Base-by-base conservation (phyloP, 2,888 invertebrate genomes). In the Protophormia terraenovae region DNA sequence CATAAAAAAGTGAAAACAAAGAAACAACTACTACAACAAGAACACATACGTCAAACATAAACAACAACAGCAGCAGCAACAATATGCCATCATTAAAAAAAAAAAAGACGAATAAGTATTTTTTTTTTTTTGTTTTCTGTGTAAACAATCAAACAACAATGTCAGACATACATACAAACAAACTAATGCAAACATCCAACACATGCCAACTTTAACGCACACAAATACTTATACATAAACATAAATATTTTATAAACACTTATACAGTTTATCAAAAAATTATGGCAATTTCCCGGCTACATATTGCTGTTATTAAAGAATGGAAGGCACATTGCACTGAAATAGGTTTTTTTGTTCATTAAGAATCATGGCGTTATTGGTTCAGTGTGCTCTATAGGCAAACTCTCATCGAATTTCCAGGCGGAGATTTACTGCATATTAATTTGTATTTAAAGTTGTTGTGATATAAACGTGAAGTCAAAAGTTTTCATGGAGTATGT, bases 21-120 rank as follows among this genome's bases (percentile, higher is more conserved):
- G 38, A 27, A 71, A 16, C 27, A 72, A 38, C n/a, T n/a, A 35
- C 55, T 32, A 22, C 53, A 72, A 64, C 64, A 55, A 79, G 38
- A 73, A 69, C 29, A 27, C 45, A 58, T 66, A 73, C 66, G 22
- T 71, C 79, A 64, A 77, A 58, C 7, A 64, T 22, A 32, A 29
- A 47, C 10, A 12, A 27, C 29, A 55, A 32, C 19, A 47, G n/a
- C 32, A 73, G 47, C 60, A 72, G 3, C 45, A 45, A 29, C 35
- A 32, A 19, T 35, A 14, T 79, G 53, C 53, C 50, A 41, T 71
- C 38, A 50, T 60, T 69, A 71, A 69, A 67, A 38, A 64, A 22
- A 71, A 69, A 67, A 38, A 64, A 22, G 2, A 67, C 16, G 53
- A 53, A 14, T 12, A 53, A 4, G 0, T 27, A n/a, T 27, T 14